phyloP scores from a whole-genome alignment of 2,888 invertebrate genomes.

The Troilus luridus region DNA sequence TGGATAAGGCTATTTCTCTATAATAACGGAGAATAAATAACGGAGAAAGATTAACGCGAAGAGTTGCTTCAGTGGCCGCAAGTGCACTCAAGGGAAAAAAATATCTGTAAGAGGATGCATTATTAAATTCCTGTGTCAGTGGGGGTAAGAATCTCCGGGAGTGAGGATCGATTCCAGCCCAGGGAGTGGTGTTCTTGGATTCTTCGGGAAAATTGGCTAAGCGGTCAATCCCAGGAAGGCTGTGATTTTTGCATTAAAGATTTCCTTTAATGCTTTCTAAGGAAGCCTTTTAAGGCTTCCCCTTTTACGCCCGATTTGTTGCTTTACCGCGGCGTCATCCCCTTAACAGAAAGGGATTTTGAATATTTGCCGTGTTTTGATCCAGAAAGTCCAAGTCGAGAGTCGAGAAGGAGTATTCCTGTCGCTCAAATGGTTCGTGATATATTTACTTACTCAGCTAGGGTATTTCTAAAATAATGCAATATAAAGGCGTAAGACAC shows the following conservation, averaged over 20 bases:
- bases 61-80: neutral
- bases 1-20: neutral
- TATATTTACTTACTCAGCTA: too few relatives aligned
- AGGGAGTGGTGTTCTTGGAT: neutral
- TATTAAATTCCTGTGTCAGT: conserved; percentile 20
- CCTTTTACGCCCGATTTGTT: neutral
- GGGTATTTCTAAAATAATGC: too few relatives aligned
- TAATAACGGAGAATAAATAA: conserved; percentile 19
- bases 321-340: neutral
- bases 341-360: neutral
- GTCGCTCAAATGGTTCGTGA: too few relatives aligned
- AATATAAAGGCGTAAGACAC: too few relatives aligned
- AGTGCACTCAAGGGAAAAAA: conserved; percentile 24
- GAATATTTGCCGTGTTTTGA: neutral
- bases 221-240: neutral
- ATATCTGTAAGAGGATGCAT: neutral
- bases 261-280: conserved; percentile 19
- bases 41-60: neutral
- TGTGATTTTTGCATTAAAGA: neutral
- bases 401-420: neutral
- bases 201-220: neutral
- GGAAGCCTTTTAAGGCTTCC: neutral
- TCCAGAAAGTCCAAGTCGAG: neutral
- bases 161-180: neutral
- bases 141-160: neutral